These are phyloP conservation scores for Poecilia gillii DNA, from an alignment of 2,797 vertebrate genomes.

Conservation along the genomic window DNA sequence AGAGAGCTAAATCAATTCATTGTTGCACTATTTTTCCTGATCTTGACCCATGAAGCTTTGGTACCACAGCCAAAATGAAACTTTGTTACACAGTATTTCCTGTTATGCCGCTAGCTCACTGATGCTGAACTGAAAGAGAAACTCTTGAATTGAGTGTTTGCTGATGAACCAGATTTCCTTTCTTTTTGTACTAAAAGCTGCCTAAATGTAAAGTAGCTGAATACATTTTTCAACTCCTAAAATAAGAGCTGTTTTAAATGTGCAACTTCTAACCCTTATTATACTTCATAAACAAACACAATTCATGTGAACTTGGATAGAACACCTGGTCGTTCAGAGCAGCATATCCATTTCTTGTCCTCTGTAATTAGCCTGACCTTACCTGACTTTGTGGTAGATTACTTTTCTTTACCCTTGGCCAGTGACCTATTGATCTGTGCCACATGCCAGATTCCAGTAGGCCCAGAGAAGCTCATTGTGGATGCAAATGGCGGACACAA, in stretches of 20 bases:
- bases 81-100: neutral
- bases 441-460: slow-evolving; percentile 21
- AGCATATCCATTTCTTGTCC: neutral
- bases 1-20: neutral
- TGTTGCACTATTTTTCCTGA: neutral
- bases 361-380: slow-evolving; percentile 24
- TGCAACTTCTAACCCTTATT: neutral
- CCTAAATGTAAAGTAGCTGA: neutral
- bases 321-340: neutral
- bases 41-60: neutral
- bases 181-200: neutral
- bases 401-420: slow-evolving; percentile 27
- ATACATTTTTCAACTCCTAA: neutral
- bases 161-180: neutral
- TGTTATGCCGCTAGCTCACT: neutral
- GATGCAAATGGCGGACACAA: slow-evolving; percentile 42
- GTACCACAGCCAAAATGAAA: neutral
- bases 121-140: neutral
- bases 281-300: neutral
- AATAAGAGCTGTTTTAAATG: neutral
- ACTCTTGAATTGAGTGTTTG: neutral
- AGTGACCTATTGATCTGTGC: slow-evolving; percentile 52
- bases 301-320: neutral
- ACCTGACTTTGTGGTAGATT: slow-evolving; percentile 9
- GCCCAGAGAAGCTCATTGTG: slow-evolving; percentile 45